Evolutionary conservation across 2,888 invertebrate species (phyloP).

Genomic region (Plagodis pulveraria): DNA sequence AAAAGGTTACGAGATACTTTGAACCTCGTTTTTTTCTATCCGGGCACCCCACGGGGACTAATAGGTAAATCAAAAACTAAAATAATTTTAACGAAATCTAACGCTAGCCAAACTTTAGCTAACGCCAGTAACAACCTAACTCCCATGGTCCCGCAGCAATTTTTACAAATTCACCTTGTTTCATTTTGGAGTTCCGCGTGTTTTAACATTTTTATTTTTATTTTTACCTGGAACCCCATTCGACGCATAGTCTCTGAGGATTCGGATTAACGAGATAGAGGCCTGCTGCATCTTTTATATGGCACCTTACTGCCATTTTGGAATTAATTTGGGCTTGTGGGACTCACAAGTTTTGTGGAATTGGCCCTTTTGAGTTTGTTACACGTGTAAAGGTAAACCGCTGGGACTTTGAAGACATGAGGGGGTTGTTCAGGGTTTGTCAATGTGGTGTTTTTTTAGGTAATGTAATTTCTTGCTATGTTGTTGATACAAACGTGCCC

Average conservation of each 20-base stretch:
- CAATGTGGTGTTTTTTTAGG: slow-evolving; percentile 4
- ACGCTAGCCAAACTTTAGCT: slow-evolving; percentile 23
- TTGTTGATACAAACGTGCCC: not conserved
- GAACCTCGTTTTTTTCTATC: too few relatives aligned
- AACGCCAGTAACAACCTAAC: slow-evolving; percentile 21
- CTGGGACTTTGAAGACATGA: slow-evolving; percentile 3
- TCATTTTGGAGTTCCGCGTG: slow-evolving; percentile 50
- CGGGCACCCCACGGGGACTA: not conserved
- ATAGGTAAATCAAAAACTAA: slow-evolving; percentile 13
- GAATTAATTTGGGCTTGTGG: slow-evolving; percentile 31
- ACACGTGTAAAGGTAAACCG: slow-evolving; percentile 12
- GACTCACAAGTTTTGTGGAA: slow-evolving; percentile 13
- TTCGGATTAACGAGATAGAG: slow-evolving; percentile 49
- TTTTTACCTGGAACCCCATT: slow-evolving; percentile 40
- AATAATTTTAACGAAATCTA: slow-evolving; percentile 22
- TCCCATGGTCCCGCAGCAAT: slow-evolving; percentile 64
- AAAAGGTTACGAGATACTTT: too few relatives aligned
- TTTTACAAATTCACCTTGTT: slow-evolving; percentile 67
- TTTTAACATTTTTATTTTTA: slow-evolving; percentile 39
- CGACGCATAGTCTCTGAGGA: slow-evolving; percentile 42
- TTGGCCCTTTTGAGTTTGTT: slow-evolving; percentile 12
- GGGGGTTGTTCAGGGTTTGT: not conserved
- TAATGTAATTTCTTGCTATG: slow-evolving; percentile 6
- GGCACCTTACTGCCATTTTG: slow-evolving; percentile 34
- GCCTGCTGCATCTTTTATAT: slow-evolving; percentile 51